Evolutionary conservation across 2,113 vertebrate species (phyloP).

Genomic region (Circaetus gallicus): DNA sequence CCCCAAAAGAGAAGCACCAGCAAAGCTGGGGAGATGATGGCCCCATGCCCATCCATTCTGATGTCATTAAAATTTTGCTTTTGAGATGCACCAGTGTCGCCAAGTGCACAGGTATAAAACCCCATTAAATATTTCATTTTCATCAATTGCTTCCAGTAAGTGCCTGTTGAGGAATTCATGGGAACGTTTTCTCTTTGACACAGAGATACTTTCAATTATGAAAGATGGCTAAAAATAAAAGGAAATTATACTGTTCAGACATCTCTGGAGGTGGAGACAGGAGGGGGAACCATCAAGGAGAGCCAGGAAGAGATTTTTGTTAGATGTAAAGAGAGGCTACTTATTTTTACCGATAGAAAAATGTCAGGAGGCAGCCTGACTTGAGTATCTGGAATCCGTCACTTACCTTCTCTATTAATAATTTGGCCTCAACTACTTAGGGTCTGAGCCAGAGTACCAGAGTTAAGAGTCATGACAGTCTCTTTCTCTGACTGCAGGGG

Average conservation of each 20-base stretch:
- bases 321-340: constrained; percentile 32
- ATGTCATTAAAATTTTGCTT: not conserved
- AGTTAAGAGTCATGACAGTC: not conserved
- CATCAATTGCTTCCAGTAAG: constrained; percentile 30
- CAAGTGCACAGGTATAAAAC: not conserved
- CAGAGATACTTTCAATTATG: constrained; percentile 37
- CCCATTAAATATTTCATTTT: constrained; percentile 33
- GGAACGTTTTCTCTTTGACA: constrained; percentile 27
- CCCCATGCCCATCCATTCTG: not conserved
- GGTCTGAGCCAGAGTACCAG: not conserved
- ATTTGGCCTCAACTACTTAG: not conserved
- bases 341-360: constrained; percentile 28
- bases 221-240: constrained; percentile 64
- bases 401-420: not conserved
- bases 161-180: constrained; percentile 49
- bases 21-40: not conserved
- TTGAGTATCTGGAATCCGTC: not conserved
- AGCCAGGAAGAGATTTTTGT: constrained; percentile 38
- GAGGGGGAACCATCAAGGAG: not conserved
- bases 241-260: constrained; percentile 57
- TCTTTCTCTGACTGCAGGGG: not conserved
- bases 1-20: not conserved
- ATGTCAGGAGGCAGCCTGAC: constrained; percentile 5
- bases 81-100: not conserved
- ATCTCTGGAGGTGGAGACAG: constrained; percentile 55